phyloP scores from a whole-genome alignment of 2,797 vertebrate genomes.

The Psittacula derbiana region DNA sequence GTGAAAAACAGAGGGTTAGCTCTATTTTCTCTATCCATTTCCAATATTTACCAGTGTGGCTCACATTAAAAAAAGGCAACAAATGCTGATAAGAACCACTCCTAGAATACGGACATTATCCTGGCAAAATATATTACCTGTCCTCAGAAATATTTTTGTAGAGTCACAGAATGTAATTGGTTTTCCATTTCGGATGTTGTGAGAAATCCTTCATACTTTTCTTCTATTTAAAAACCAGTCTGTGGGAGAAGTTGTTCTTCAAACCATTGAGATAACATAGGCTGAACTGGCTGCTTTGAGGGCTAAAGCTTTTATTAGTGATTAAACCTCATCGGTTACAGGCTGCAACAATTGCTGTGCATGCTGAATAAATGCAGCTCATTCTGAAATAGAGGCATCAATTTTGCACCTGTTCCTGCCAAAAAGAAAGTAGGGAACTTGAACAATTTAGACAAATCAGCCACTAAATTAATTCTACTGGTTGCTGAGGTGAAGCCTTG shows the following conservation, averaged over 20 bases:
- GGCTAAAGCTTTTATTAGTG: background rate
- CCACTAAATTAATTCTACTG: background rate
- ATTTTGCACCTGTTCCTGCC: background rate
- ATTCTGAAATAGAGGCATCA: background rate
- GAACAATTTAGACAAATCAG: background rate
- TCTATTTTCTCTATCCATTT: background rate
- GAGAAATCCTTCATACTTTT: background rate
- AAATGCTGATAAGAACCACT: background rate
- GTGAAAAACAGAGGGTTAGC: background rate
- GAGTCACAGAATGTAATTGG: background rate
- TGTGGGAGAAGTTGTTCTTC: background rate
- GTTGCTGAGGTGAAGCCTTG: background rate
- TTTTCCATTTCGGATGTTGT: background rate
- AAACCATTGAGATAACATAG: background rate
- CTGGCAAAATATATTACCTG: background rate
- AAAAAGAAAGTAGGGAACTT: background rate
- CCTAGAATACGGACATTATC: background rate
- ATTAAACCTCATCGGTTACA: background rate
- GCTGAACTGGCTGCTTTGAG: background rate
- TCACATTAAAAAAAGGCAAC: background rate
- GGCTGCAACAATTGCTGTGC: background rate
- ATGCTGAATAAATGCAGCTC: fast-evolving
- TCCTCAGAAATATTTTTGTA: background rate
- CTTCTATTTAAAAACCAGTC: background rate
- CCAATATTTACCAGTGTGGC: background rate